These are phyloP conservation scores for Sternarchorhynchus goeldii DNA, from an alignment of 2,797 vertebrate species.

Conservation along the genomic window DNA sequence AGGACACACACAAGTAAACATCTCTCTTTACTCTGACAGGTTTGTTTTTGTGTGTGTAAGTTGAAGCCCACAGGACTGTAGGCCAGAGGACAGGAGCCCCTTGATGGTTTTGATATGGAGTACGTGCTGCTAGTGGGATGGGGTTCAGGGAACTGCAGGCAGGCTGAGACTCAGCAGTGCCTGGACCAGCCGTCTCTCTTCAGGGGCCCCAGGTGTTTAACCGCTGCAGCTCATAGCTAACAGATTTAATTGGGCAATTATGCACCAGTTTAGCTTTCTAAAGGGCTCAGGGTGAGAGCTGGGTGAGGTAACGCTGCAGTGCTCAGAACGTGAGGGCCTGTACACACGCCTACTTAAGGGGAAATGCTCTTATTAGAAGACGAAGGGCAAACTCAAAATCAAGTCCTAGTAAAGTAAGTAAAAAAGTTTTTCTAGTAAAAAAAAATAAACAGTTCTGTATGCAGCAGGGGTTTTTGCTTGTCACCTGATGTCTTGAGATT, in stretches of 20 bases:
- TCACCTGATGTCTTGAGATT: no score
- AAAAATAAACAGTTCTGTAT: neutral
- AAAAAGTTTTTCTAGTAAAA: no score
- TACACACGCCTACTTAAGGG: neutral
- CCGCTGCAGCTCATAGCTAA: constrained; percentile 35
- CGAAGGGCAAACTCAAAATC: neutral
- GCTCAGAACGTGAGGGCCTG: no score
- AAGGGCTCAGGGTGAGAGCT: constrained; percentile 12
- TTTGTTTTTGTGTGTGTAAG: neutral
- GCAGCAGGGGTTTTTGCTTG: neutral
- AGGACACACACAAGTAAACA: no score
- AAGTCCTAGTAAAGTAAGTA: neutral
- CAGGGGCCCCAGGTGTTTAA: constrained; percentile 21
- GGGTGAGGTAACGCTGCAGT: constrained; percentile 3
- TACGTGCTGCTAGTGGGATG: constrained; percentile 33
- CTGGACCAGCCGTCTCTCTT: neutral
- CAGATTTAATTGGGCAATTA: constrained; percentile 48
- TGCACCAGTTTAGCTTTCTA: constrained; percentile 41
- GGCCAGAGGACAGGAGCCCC: constrained; percentile 12
- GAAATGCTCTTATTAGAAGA: neutral
- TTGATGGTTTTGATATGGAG: constrained; percentile 24
- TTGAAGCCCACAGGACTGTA: neutral
- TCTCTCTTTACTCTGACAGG: no score
- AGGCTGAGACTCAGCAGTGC: constrained; percentile 1
- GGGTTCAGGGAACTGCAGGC: constrained; percentile 28